Base-by-base conservation (phyloP, 1,140 invertebrate species). In the Ladona fulva region DNA sequence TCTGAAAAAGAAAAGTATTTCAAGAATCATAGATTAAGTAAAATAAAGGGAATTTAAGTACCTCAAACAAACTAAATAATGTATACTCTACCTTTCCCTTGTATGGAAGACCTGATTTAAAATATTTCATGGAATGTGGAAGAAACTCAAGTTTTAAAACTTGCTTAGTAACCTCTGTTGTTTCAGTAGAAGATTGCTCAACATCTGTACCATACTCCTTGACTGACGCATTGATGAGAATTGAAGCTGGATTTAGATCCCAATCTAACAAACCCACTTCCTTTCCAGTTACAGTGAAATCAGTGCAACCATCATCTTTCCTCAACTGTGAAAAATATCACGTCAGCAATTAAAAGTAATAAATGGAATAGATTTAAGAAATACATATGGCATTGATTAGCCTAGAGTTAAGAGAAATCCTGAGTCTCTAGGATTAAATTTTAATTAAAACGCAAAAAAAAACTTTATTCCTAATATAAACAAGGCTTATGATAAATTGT, bases 31-130 rank as follows among this genome's bases (percentile, higher is more conserved):
- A 5, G 8, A 5, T 37, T 37, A 5, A 5, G 29, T 5, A 37
- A 37, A 37, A 37, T 8, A 37, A n/a, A n/a, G n/a, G n/a, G n/a
- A n/a, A 37, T 37, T 37, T 8, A 1, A 37, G 3, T 8, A 37
- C 1, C 29, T 37, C 29, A 37, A 37, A 37, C 8, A 37, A 37
- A n/a, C 29, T 5, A 5, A 8, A 37, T 83, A 80, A 10, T 37
- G 79, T 0, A 81, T 37, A 80, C 80, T 80, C 8, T 78, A 90
- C 89, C 84, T 90, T 90, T 79, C 90, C 87, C 80, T 89, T 87
- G 80, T 90, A 90, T 0, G 90, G 90, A 59, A 92, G 83, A 37
- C 88, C 89, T 0, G 89, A 87, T 79, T 90, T 91, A 79, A 91
- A 90, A 79, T 89, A 89, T 73, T 87, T 86, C 1, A 87, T 83